Percentiles rank a stretch among this genome's conserved stretches.
These are phyloP conservation scores for Phodopus roborovskii DNA, from an alignment of 2,113 vertebrate species.

Conservation along the genomic window DNA sequence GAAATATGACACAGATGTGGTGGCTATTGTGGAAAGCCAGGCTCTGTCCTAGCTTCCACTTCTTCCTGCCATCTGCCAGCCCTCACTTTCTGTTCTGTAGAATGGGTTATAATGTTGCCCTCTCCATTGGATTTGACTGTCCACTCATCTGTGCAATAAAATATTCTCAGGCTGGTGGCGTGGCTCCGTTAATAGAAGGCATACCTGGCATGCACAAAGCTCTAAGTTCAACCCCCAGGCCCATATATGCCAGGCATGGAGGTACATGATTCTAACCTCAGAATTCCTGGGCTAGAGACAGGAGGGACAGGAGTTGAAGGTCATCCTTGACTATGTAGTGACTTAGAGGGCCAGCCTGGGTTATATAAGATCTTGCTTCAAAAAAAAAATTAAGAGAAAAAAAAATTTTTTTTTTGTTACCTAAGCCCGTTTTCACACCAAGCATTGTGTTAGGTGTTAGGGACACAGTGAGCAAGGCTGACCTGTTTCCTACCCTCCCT, in stretches of 20 bases:
- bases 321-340: background rate
- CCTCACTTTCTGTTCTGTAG: slow-evolving; percentile 21
- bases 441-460: background rate
- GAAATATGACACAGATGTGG: background rate
- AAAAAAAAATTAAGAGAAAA: background rate
- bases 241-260: no score
- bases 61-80: slow-evolving; percentile 4
- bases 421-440: background rate
- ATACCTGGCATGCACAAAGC: background rate
- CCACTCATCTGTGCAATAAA: background rate
- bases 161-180: background rate
- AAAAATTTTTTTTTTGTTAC: no score
- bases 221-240: background rate
- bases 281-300: background rate
- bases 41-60: background rate
- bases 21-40: background rate
- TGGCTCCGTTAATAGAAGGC: background rate
- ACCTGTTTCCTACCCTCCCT: background rate
- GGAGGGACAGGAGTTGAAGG: background rate
- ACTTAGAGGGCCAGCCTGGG: background rate
- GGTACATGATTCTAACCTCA: background rate
- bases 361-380: background rate
- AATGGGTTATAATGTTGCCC: background rate
- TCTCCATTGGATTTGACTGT: background rate
- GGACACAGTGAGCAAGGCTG: background rate